Conservation (phyloP, 2,113 vertebrate genomes). For the Pycnonotus jocosus region DNA sequence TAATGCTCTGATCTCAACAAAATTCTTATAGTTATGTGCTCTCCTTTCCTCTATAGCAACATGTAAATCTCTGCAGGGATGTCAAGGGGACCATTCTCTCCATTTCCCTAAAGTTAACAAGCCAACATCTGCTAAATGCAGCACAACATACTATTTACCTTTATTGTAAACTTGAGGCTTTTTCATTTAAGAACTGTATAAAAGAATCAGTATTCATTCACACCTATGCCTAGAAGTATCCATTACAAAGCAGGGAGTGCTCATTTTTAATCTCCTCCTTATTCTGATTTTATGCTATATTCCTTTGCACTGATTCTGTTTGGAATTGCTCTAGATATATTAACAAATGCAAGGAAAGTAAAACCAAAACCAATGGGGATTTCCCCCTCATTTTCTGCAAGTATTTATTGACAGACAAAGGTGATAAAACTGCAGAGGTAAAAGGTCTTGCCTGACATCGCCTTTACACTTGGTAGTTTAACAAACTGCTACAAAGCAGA, state of each 20-base stretch:
- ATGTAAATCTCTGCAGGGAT: not conserved
- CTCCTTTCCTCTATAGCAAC: not conserved
- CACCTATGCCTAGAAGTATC: not conserved
- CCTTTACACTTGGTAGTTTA: not conserved
- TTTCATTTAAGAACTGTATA: not conserved
- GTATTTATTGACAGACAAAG: conserved; percentile 27
- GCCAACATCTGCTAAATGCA: not conserved
- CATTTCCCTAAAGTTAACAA: not conserved
- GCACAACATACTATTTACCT: not conserved
- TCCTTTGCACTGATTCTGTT: not conserved
- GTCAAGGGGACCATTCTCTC: not conserved
- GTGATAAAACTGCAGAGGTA: conserved; percentile 24
- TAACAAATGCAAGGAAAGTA: not conserved
- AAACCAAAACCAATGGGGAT: not conserved
- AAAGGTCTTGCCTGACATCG: conserved; percentile 8
- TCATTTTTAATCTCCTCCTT: conserved; percentile 36
- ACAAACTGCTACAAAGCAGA: not conserved
- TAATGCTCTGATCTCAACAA: not conserved
- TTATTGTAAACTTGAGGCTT: not conserved
- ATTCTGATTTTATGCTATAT: conserved; percentile 52
- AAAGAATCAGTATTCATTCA: not conserved
- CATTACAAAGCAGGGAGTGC: not conserved
- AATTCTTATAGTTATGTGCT: not conserved
- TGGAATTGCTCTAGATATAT: not conserved
- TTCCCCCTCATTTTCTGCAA: not conserved